Evolutionary conservation across 30 jellyfish, hydroid and myxozoan genomes (phyloP).

Genomic region (Turritopsis dohrnii): DNA sequence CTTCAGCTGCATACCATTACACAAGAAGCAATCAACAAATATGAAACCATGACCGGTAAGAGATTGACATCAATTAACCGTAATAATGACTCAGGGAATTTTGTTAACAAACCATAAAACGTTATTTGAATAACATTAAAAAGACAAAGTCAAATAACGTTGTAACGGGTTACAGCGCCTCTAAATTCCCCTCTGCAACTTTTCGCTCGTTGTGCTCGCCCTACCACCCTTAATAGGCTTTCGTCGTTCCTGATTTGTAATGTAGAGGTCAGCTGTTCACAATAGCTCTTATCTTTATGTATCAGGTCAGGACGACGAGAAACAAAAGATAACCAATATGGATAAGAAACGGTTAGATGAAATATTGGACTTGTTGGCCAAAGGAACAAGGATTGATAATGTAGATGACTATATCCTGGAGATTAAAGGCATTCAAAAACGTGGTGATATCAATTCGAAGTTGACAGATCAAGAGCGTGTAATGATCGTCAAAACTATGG

Average conservation of each 20-base stretch:
- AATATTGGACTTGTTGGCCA: slow-evolving; percentile 1
- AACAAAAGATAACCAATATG: neutral
- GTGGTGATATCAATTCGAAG: slow-evolving; percentile 3
- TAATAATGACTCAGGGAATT: no score
- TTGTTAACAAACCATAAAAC: no score
- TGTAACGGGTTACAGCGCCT: no score
- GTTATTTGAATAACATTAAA: no score
- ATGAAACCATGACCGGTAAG: neutral
- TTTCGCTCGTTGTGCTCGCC: no score
- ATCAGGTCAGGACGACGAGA: neutral
- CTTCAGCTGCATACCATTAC: neutral
- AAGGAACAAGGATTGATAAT: slow-evolving; percentile 21
- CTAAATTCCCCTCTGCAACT: no score
- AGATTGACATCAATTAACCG: no score
- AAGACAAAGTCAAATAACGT: no score
- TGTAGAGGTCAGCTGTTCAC: no score
- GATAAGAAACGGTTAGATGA: neutral
- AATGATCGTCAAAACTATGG: slow-evolving; percentile 46
- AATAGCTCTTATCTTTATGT: neutral
- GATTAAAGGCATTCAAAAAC: slow-evolving; percentile 9
- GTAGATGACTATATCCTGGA: neutral
- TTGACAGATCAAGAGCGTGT: slow-evolving; percentile 37
- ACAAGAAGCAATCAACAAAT: neutral
- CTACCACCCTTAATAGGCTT: no score
- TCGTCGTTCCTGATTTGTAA: no score